Evolutionary conservation across 92 coral and sea anemone genomes (phyloP), one percentile per base, ranked within the genome.

Genomic region (Palythoa heliodiscus): DNA sequence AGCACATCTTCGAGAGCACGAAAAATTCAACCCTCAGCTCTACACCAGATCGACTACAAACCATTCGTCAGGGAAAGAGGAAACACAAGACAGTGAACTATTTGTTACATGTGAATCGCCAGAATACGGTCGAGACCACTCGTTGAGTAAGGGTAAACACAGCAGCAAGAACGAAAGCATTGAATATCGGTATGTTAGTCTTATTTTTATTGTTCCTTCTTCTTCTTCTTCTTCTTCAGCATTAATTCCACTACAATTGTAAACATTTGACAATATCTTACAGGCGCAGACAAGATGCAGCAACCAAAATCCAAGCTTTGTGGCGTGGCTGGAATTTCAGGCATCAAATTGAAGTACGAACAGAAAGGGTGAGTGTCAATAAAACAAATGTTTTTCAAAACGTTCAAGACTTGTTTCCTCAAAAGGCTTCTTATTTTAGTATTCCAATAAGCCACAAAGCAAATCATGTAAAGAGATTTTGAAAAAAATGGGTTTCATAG

Each of bases 281-380:
- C 54, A 89, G 94, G 79, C 79, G 54, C 64, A 75, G 66, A 68
- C 87, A 84, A 61, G 86, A 19, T 15, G 98, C 98, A 43, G 98
- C 98, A 2, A 84, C 88, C 29, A 90, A 88, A 92, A 94, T 94
- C 19, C 98, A 94, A 23, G 88, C 95, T 1, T 50, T 94, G 64
- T 94, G 95, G 95, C 92, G 93, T 48, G 98, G 98, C 37, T 94
- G 98, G 98, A 71, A 88, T 73, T 83, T 94, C 67, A 92, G 98
- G 73, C 95, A 92, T 70, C 88, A 86, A 60, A 94, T 94, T 39
- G 92, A 92, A 47, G 86, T 92, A 63, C 94, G 89, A 53, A 90
- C 87, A 52, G 72, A 80, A 52, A 88, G 85, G 92, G 98, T 94
- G 38, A 55, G 3, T 2, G 29, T 2, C 24, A 12, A 13, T 29